phyloP scores from a whole-genome alignment of 1,140 invertebrate genomes.

The Zelostemma sp. region DNA sequence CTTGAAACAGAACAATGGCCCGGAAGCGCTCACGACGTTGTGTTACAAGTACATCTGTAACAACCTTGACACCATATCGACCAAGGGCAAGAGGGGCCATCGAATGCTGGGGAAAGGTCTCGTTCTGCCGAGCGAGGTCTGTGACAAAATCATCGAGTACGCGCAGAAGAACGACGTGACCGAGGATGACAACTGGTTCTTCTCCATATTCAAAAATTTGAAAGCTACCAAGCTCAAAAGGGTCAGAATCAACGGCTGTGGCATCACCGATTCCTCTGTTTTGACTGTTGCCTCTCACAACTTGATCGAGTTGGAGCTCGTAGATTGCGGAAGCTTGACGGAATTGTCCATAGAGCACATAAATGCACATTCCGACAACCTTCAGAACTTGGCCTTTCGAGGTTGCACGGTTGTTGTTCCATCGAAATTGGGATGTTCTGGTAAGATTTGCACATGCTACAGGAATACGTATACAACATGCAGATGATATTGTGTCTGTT shows the following conservation, averaged over 20 bases:
- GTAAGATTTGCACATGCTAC: no score
- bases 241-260: conserved; percentile 79
- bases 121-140: conserved; percentile 78
- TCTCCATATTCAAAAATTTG: conserved; percentile 80
- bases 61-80: conserved; percentile 74
- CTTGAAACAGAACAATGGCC: conserved; percentile 55
- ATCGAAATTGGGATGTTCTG: neutral
- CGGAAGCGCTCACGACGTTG: conserved; percentile 72
- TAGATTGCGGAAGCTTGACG: conserved; percentile 78
- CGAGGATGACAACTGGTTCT: conserved; percentile 75
- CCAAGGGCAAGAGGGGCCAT: conserved; percentile 55
- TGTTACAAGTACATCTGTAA: conserved; percentile 76
- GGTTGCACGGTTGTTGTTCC: conserved; percentile 52
- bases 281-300: conserved; percentile 78
- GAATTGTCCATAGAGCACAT: conserved; percentile 73
- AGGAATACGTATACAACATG: no score
- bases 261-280: conserved; percentile 79
- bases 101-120: conserved; percentile 70
- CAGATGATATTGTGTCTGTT: no score
- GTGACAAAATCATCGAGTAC: conserved; percentile 77
- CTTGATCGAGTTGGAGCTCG: conserved; percentile 79
- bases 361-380: conserved; percentile 70
- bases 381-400: conserved; percentile 62
- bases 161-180: conserved; percentile 72
- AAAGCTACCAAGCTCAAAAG: conserved; percentile 77